Percentiles rank a stretch among this genome's conserved stretches.
These are phyloP conservation scores for Acomys russatus DNA, from an alignment of 2,797 vertebrate species.

Conservation along the genomic window DNA sequence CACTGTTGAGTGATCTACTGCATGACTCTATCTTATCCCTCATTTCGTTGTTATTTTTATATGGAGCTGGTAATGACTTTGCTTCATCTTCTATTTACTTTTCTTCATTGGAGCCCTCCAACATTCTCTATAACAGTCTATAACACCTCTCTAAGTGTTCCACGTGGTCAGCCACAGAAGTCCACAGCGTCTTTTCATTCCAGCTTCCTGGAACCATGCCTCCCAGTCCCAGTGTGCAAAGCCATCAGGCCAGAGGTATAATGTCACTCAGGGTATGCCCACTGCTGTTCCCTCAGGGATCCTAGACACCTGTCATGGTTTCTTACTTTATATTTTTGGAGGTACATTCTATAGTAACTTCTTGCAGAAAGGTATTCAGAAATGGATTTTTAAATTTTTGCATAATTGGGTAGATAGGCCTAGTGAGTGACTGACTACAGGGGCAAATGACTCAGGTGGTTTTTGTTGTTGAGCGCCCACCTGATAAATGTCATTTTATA, in stretches of 20 bases:
- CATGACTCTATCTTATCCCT: constrained; percentile 5
- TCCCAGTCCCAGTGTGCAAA: neutral
- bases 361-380: neutral
- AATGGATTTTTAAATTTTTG: constrained; percentile 23
- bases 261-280: neutral
- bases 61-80: neutral
- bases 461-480: neutral
- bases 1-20: neutral
- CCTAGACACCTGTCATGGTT: neutral
- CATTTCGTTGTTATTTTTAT: constrained; percentile 44
- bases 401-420: neutral
- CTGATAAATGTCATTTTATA: neutral
- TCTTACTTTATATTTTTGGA: constrained; percentile 11
- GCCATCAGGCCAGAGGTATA: neutral
- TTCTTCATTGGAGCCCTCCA: neutral
- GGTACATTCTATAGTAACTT: neutral
- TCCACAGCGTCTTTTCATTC: neutral
- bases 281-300: neutral
- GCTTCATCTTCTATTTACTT: neutral
- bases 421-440: neutral
- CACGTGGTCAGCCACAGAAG: neutral
- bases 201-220: neutral
- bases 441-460: neutral
- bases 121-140: neutral
- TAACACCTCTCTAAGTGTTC: constrained; percentile 4